Percentiles rank a stretch among this genome's conserved stretches.
Conservation (phyloP, 2,797 vertebrate species). For the Anableps anableps region DNA sequence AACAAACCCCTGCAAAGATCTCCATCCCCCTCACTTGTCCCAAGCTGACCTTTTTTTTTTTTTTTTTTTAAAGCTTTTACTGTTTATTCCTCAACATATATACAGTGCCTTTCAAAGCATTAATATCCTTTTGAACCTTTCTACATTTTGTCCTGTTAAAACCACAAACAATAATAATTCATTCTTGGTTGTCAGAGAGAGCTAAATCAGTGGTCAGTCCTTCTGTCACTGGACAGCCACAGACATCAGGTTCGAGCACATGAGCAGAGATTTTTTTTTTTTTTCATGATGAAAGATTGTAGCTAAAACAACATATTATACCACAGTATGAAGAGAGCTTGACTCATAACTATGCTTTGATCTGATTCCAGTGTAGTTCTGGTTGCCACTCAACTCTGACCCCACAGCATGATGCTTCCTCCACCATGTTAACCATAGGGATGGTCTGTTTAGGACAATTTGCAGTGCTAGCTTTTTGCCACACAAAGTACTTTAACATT, state of each 20-base stretch:
- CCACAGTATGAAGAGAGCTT: no score
- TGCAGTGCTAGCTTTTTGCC: not conserved
- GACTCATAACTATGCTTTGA: not conserved
- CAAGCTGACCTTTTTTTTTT: not conserved
- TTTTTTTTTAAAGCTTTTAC: slow-evolving; percentile 8
- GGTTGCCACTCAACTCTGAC: not conserved
- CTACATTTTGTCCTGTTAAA: not conserved
- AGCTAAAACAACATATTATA: no score
- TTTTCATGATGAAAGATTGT: not conserved
- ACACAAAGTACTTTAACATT: not conserved
- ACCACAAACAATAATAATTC: not conserved
- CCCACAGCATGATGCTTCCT: no score
- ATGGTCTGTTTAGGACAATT: no score
- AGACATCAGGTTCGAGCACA: not conserved
- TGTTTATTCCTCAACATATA: not conserved
- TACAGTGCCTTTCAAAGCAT: not conserved
- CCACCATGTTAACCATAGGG: not conserved
- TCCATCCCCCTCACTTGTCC: not conserved
- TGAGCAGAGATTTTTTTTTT: not conserved
- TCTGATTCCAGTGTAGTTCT: not conserved
- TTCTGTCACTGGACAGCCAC: not conserved
- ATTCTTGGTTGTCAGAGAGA: not conserved
- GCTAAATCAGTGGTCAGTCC: not conserved
- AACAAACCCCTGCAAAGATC: not conserved
- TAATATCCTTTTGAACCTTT: not conserved